Percentiles rank a stretch among this genome's conserved stretches.
Conservation (phyloP, 2,797 vertebrate genomes). For the Cheirogaleus major region DNA sequence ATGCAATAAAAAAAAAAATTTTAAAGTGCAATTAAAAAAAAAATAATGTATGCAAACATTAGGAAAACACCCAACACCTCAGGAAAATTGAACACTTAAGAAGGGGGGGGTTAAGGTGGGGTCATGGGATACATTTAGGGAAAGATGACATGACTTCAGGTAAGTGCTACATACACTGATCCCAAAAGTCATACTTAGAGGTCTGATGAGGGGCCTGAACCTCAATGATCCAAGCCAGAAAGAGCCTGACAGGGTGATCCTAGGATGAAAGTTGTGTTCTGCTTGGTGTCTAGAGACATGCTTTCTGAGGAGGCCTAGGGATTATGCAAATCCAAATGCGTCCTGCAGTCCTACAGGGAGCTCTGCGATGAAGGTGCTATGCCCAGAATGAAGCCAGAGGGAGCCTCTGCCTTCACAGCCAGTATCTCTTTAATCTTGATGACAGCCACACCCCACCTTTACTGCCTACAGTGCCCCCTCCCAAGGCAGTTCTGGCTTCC, state of each 20-base stretch:
- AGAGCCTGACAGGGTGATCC: not conserved
- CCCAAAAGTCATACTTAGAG: not conserved
- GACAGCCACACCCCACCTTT: rapidly evolving
- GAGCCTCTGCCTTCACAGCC: not conserved
- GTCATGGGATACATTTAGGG: too few species aligned
- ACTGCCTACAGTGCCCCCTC: too few species aligned
- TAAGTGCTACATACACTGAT: not conserved
- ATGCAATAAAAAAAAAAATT: not conserved
- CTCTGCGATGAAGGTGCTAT: not conserved
- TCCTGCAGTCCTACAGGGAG: too few species aligned
- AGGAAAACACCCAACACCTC: not conserved
- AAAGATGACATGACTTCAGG: not conserved
- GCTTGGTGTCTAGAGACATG: not conserved
- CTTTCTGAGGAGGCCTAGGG: not conserved
- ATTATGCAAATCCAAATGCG: rapidly evolving
- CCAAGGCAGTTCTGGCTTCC: not conserved
- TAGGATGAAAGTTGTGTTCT: not conserved
- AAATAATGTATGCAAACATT: not conserved
- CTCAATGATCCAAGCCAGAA: not conserved
- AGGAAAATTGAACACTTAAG: not conserved
- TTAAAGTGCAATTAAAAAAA: not conserved
- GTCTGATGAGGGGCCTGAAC: not conserved
- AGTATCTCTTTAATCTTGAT: not conserved
- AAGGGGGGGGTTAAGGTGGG: not conserved
- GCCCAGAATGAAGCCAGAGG: not conserved